These are phyloP conservation scores for Pandemis corylana DNA, from an alignment of 2,888 invertebrate genomes.

Conservation along the genomic window DNA sequence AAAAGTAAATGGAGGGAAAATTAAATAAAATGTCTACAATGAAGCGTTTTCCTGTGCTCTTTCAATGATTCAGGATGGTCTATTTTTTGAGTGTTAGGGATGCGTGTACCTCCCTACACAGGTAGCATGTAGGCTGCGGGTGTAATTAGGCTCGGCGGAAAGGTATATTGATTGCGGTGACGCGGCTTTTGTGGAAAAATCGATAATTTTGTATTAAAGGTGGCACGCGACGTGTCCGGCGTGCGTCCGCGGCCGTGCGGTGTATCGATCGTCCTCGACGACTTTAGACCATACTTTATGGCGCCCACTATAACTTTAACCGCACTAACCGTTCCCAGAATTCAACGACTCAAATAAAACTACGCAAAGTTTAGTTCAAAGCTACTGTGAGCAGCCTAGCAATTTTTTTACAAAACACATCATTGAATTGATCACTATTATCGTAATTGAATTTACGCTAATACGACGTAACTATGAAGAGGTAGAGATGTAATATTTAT, in stretches of 20 bases:
- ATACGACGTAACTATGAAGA: neutral
- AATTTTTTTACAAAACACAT: neutral
- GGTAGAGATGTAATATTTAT: neutral
- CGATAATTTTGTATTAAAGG: constrained; percentile 84
- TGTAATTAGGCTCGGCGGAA: constrained; percentile 83
- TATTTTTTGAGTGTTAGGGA: constrained; percentile 73
- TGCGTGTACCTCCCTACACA: constrained; percentile 75
- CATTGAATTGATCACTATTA: neutral
- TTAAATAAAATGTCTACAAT: constrained; percentile 85
- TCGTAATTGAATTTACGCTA: neutral
- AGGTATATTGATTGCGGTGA: constrained; percentile 85
- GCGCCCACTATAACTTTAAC: constrained; percentile 69
- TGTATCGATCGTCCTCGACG: constrained; percentile 74
- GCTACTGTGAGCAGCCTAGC: neutral
- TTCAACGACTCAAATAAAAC: neutral
- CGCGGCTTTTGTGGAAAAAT: constrained; percentile 81
- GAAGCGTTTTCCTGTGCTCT: constrained; percentile 84
- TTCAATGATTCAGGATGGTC: constrained; percentile 81
- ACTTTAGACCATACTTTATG: constrained; percentile 78
- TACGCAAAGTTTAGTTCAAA: neutral
- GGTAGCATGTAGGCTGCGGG: constrained; percentile 79
- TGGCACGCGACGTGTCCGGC: constrained; percentile 82
- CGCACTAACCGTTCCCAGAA: constrained; percentile 59
- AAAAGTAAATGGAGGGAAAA: constrained; percentile 85
- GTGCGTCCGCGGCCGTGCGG: constrained; percentile 76